Base-by-base conservation (phyloP, 2,113 vertebrate species). In the Triplophysa dalaica region DNA sequence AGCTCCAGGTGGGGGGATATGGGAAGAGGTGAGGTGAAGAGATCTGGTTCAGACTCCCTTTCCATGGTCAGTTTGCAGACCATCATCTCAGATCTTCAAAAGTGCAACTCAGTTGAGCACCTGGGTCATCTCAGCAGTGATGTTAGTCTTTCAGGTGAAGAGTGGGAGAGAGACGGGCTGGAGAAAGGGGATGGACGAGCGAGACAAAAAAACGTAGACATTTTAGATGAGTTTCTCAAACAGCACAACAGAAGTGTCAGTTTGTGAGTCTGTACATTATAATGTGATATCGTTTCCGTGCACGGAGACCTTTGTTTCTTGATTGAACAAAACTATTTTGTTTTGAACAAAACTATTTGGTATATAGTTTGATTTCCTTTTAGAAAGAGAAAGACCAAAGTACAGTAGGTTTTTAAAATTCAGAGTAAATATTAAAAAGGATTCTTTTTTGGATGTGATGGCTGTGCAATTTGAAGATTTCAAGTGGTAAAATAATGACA, bases 31-130 rank as follows among this genome's bases (percentile, higher is more conserved):
- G 63, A 88, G 85, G 73, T 81, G 61, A 56, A 33, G 54, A 21
- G 75, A 84, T 91, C 1, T n/a, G 92, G 72, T 3, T 90, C 93
- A 0, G 94, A 96, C 88, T 93, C 93, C 0, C 87, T 93, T 0
- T 96, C 95, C 0, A 88, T 94, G 63, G 87, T 94, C 77, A 96
- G 94, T 82, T 90, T 94, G 67, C 94, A 93, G 84, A 95, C 95
- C 24, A 93, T 96, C 21, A 93, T 94, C 33, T 96, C 95, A 0
- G 96, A 97, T 89, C 89, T 97, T 76, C 93, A 95, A 82, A 96
- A 96, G 80, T 96, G 93, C 1, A 95, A 97, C 84, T 97, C 95
- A 0, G 95, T 97, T 54, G 95, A 98, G 83, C 96, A 97, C 70
- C 81, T 97, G 43, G 86, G 91, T 0, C 90, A 93, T 29, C 77